Conservation (phyloP, 2,113 vertebrate species). For the Cheirogaleus medius region DNA sequence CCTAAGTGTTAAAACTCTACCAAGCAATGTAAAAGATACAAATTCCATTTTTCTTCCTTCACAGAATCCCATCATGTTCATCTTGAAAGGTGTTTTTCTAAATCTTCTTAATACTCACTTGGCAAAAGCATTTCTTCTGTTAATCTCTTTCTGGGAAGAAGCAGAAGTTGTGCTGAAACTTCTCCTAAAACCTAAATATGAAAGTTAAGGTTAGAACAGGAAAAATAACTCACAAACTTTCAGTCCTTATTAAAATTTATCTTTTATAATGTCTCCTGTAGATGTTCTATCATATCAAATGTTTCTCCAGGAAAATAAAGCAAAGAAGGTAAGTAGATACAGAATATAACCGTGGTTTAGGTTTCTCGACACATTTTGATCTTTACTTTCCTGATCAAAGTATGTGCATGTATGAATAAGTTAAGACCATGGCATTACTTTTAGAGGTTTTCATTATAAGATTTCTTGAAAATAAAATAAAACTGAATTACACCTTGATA, state of each 20-base stretch:
- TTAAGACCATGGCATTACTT: background rate
- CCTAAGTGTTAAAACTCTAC: constrained; percentile 15
- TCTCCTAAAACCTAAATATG: constrained; percentile 87
- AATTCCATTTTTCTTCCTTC: constrained; percentile 48
- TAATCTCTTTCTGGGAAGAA: constrained; percentile 90
- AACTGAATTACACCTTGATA: background rate
- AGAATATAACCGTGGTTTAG: background rate
- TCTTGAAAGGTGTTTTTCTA: constrained; percentile 51
- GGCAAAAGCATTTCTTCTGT: constrained; percentile 88
- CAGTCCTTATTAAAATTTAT: background rate
- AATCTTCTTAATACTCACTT: constrained; percentile 87
- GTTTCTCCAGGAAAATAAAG: background rate
- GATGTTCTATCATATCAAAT: background rate
- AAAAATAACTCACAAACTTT: background rate
- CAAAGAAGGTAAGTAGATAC: background rate
- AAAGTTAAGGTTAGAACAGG: constrained; percentile 40
- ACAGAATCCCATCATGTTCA: constrained; percentile 37
- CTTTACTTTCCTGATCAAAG: constrained; percentile 14
- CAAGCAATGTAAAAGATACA: background rate
- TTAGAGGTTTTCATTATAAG: background rate
- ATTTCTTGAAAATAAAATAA: constrained; percentile 19
- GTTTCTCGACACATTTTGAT: background rate
- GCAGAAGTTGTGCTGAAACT: constrained; percentile 94
- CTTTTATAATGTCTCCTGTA: background rate
- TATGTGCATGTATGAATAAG: background rate